Evolutionary conservation across 2,888 invertebrate species (phyloP).

Genomic region (Thymelicus acteon): DNA sequence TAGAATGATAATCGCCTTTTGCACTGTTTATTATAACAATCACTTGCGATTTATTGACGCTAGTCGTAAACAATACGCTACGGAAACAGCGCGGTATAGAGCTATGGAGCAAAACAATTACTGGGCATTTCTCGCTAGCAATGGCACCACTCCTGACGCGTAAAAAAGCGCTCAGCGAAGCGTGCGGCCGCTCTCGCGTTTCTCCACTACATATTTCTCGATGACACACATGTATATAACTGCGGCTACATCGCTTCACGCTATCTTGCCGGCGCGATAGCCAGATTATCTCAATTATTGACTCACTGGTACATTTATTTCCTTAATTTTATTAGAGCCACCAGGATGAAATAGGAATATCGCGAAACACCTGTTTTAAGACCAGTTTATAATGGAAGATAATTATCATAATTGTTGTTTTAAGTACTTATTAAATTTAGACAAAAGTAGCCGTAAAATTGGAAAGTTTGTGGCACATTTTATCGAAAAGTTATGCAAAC

Average conservation of each 20-base stretch:
- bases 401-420: too few species aligned
- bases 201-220: constrained; percentile 78
- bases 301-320: not conserved
- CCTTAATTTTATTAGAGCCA: too few species aligned
- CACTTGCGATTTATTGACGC: too few species aligned
- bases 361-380: too few species aligned
- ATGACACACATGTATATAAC: constrained; percentile 71
- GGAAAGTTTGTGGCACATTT: constrained; percentile 1
- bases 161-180: constrained; percentile 70
- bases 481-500: constrained; percentile 1
- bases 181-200: constrained; percentile 75
- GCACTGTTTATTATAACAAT: too few species aligned
- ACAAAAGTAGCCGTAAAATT: not conserved
- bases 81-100: too few species aligned
- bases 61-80: too few species aligned
- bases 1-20: too few species aligned
- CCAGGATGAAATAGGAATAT: too few species aligned
- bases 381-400: too few species aligned
- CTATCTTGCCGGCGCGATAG: constrained; percentile 52
- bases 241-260: constrained; percentile 66
- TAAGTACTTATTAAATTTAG: not conserved
- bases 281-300: constrained; percentile 43
- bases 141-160: constrained; percentile 44
- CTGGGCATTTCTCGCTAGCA: constrained; percentile 35
- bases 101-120: constrained; percentile 20